Evolutionary conservation across 2,113 vertebrate genomes (phyloP), one percentile per base, ranked within the genome.

Genomic region (Rousettus leschenaultii): DNA sequence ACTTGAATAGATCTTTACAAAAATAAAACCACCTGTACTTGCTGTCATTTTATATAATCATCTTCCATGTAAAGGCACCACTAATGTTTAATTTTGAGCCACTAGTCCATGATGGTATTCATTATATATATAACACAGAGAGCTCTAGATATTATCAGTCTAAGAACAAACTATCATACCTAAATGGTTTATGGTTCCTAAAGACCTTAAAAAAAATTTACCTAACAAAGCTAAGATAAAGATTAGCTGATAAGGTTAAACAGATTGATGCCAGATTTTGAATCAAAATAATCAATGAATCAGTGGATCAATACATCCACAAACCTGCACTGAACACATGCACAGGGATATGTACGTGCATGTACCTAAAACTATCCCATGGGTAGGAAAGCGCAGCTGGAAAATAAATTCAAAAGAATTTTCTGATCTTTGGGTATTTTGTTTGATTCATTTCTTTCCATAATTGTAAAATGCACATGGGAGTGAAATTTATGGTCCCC

Each of bases 361-460:
- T 63, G 40, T 24, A 45, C 57, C 68, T 78, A 84, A 40, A 94
- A 90, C 68, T 79, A 71, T 53, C 70, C 57, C 65, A 35, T 35
- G 55, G 51, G 48, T 79, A 94, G 43, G 26, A 93, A 93, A 94
- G 40, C 70, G 94, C 95, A 97, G 91, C 94, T 97, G 97, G 93
- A 96, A 97, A 97, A 89, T 66, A 96, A 98, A 89, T 97, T 84
- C n/a, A 43, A 19, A 91, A 91, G n/a, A 77, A 83, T 70, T 22
- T 77, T 84, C 89, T 96, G 91, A 97, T 96, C 86, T 97, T 94
- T 57, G 51, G 30, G 45, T 94, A 93, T 92, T 97, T 94, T 59
- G 48, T 96, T 95, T 97, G 97, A 98, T 96, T 97, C 93, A 97
- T 97, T 97, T 26, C 83, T 97, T 93, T 97, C 93, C 53, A 86